phyloP scores from a whole-genome alignment of 2,888 invertebrate genomes.

The Mesorhabditis spiculigera region DNA sequence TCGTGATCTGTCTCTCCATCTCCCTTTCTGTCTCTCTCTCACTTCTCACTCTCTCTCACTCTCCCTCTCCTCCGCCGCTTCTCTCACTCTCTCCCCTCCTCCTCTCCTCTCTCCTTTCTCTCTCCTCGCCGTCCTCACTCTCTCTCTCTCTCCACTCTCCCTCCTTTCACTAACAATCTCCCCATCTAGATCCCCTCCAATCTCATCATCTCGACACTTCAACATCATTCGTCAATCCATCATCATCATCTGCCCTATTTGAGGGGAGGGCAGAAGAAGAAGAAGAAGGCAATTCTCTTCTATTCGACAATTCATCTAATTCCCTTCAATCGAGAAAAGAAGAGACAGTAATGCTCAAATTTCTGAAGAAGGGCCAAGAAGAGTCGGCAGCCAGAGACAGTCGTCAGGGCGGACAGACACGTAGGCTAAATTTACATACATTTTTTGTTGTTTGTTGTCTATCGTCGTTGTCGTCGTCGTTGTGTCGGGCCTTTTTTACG shows the following conservation, averaged over 20 bases:
- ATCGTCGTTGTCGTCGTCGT: no score
- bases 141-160: background rate
- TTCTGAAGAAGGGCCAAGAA: background rate
- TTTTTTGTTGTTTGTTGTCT: no score
- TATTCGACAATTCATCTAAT: background rate
- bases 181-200: background rate
- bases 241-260: no score
- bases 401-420: background rate
- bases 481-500: no score
- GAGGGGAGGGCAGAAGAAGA: no score
- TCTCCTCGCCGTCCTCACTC: background rate
- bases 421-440: background rate
- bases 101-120: background rate
- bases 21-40: no score
- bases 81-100: background rate
- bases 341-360: background rate
- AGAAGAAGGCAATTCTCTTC: background rate
- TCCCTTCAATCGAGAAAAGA: background rate
- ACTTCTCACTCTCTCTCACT: no score
- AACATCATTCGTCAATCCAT: background rate
- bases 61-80: background rate
- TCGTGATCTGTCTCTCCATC: no score
- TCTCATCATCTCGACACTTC: background rate
- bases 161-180: background rate
- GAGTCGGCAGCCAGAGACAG: background rate